Conservation (phyloP, 2,797 vertebrate genomes). For the Pteropus rufus region DNA sequence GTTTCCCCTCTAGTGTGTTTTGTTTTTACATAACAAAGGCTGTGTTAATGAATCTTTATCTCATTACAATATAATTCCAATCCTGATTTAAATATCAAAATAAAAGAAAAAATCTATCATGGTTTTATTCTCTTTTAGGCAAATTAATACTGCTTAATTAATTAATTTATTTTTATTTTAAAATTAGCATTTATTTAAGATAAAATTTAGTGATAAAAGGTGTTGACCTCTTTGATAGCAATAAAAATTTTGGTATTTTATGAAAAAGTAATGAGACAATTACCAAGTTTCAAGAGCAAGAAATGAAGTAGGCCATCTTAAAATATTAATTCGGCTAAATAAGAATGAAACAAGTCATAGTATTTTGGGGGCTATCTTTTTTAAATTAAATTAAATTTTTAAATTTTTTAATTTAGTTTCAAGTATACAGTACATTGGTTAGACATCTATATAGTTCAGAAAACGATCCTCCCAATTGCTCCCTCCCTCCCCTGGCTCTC, state of each 20-base stretch:
- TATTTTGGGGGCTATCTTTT: not conserved
- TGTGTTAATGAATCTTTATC: conserved; percentile 66
- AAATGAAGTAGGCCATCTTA: conserved; percentile 21
- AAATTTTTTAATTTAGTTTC: too few relatives aligned
- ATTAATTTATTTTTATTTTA: conserved; percentile 56
- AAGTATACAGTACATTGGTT: too few relatives aligned
- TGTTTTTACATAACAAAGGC: conserved; percentile 72
- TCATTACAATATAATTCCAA: conserved; percentile 48
- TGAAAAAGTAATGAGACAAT: conserved; percentile 19
- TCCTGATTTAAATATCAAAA: conserved; percentile 72
- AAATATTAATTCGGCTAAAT: conserved; percentile 35
- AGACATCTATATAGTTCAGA: too few relatives aligned
- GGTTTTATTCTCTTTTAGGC: conserved; percentile 58
- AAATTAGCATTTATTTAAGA: conserved; percentile 50
- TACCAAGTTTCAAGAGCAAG: conserved; percentile 11
- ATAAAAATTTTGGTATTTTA: conserved; percentile 49
- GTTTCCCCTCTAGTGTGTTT: conserved; percentile 50
- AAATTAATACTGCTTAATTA: conserved; percentile 54
- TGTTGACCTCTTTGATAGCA: conserved; percentile 56
- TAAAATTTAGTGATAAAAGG: conserved; percentile 45
- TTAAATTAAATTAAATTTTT: too few relatives aligned
- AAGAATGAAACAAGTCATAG: not conserved
- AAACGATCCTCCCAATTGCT: too few relatives aligned
- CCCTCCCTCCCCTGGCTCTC: too few relatives aligned
- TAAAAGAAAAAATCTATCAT: conserved; percentile 29